Conservation (phyloP, 2,888 invertebrate genomes). For the Eupithecia dodoneata region DNA sequence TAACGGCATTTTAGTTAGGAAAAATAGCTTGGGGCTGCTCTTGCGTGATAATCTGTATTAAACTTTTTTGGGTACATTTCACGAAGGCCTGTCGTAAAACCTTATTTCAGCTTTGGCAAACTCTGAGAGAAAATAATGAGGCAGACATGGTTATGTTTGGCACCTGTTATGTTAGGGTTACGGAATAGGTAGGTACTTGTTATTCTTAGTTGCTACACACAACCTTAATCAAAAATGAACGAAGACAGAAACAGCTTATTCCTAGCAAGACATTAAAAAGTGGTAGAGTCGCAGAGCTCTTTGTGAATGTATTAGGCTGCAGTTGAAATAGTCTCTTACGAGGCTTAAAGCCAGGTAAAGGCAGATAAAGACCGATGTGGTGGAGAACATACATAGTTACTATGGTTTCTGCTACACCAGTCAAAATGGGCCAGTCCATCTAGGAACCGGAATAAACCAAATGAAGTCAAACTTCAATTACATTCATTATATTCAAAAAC, state of each 20-base stretch:
- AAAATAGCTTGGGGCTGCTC: constrained; percentile 41
- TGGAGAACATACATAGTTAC: background rate
- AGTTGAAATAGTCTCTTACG: background rate
- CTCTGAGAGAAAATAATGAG: constrained; percentile 33
- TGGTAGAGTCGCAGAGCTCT: background rate
- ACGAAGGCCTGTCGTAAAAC: constrained; percentile 41
- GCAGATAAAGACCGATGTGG: background rate
- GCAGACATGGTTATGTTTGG: constrained; percentile 11
- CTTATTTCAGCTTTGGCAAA: constrained; percentile 43
- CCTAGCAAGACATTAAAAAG: background rate
- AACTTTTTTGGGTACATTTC: constrained; percentile 45
- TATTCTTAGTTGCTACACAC: background rate
- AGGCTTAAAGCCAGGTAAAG: background rate
- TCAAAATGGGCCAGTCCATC: background rate
- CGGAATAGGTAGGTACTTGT: background rate
- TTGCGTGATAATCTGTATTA: constrained; percentile 47
- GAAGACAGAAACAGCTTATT: background rate
- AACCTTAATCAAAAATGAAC: background rate
- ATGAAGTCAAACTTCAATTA: background rate
- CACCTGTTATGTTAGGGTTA: constrained; percentile 7
- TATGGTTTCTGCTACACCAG: background rate
- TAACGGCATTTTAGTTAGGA: constrained; percentile 39
- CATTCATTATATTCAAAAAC: background rate
- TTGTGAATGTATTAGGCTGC: background rate
- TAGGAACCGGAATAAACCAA: background rate